Conservation (phyloP, 2,888 invertebrate genomes). For the Leptinotarsa haldemani region DNA sequence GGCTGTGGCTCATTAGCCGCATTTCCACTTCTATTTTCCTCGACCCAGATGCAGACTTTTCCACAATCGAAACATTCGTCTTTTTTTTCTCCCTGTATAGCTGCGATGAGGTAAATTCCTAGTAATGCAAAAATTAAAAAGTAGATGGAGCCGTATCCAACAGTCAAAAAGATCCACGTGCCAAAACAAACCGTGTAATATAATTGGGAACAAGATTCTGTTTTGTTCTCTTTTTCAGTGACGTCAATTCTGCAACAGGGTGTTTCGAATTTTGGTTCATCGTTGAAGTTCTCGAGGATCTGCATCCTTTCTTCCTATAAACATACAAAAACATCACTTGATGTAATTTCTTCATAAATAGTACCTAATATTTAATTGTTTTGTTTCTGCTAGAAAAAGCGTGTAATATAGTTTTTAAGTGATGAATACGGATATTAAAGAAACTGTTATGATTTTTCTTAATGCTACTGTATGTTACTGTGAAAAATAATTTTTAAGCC, state of each 20-base stretch:
- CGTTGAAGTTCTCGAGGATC: neutral
- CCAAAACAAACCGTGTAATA: constrained; percentile 9
- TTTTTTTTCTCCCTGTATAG: neutral
- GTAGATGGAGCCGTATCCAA: constrained; percentile 3
- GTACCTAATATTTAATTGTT: no score
- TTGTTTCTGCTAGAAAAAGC: no score
- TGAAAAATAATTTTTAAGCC: no score
- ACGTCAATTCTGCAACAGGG: neutral
- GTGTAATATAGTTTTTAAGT: no score
- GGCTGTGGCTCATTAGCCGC: neutral
- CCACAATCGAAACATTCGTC: neutral
- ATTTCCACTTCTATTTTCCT: neutral
- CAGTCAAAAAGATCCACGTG: neutral
- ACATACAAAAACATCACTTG: no score
- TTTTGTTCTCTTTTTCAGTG: neutral
- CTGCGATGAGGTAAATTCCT: constrained; percentile 2
- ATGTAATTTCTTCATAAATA: no score
- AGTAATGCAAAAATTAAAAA: neutral
- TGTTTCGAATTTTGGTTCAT: neutral
- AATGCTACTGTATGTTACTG: no score
- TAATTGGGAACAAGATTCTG: neutral
- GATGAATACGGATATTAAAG: no score
- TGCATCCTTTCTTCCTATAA: neutral
- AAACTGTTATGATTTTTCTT: no score
- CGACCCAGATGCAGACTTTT: neutral